Conservation (phyloP, 2,113 vertebrate species). For the Stomatorhinus ivindoensis region DNA sequence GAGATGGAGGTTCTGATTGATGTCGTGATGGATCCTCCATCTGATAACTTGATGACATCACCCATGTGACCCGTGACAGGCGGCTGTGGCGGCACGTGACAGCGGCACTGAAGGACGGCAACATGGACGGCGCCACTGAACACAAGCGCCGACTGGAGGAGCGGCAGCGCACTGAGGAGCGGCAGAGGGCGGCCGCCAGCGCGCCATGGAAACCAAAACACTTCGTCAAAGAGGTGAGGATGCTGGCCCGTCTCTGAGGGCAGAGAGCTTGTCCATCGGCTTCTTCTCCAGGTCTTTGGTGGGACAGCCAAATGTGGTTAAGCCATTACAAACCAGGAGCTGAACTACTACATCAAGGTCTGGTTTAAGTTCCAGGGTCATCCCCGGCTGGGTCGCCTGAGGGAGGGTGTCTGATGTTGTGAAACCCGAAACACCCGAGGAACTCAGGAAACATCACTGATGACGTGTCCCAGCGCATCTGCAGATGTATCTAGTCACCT, state of each 20-base stretch:
- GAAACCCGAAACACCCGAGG: too few relatives aligned
- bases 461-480: too few relatives aligned
- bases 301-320: neutral
- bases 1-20: neutral
- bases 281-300: neutral
- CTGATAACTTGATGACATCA: neutral
- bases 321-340: neutral
- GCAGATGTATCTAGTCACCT: too few relatives aligned
- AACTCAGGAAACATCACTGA: too few relatives aligned
- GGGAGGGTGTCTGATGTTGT: too few relatives aligned
- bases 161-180: constrained; percentile 71
- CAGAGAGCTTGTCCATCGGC: neutral
- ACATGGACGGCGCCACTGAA: constrained; percentile 73
- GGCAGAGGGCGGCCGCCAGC: constrained; percentile 56
- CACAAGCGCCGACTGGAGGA: constrained; percentile 82
- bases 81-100: constrained; percentile 81
- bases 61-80: constrained; percentile 41
- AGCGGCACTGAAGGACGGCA: constrained; percentile 62
- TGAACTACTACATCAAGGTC: neutral
- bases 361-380: neutral
- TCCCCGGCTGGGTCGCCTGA: too few relatives aligned
- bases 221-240: constrained; percentile 76
- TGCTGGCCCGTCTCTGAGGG: neutral
- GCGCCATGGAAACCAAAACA: constrained; percentile 71
- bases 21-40: neutral